Evolutionary conservation across 2,113 vertebrate species (phyloP).

Genomic region (Psettodes erumei): DNA sequence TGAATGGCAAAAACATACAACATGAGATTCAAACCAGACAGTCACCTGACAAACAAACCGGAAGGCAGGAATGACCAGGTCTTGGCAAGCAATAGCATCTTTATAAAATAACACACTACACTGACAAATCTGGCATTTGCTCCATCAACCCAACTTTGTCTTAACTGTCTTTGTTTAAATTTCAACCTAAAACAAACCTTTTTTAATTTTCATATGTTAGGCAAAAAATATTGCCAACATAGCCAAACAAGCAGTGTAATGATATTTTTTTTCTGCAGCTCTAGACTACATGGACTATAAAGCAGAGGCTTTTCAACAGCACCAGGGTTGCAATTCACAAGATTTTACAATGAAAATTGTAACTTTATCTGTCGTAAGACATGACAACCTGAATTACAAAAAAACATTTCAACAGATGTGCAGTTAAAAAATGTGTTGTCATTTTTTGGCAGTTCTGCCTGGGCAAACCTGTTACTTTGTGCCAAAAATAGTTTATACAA

Average conservation of each 20-base stretch:
- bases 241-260: background rate
- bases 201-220: background rate
- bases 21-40: conserved; percentile 1
- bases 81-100: conserved; percentile 28
- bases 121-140: conserved; percentile 1
- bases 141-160: background rate
- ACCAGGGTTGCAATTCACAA: background rate
- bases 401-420: background rate
- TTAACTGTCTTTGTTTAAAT: background rate
- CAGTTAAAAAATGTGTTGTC: background rate
- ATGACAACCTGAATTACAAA: background rate
- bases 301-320: background rate
- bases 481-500: background rate
- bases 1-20: background rate
- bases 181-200: background rate
- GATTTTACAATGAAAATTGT: background rate
- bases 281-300: background rate
- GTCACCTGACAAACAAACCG: conserved; percentile 9
- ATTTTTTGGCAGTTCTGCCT: background rate
- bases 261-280: background rate
- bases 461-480: background rate
- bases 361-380: background rate
- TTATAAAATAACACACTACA: background rate
- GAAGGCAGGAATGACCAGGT: background rate
- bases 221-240: background rate